A percentile compares a stretch with the other conserved stretches of the same genome.
Evolutionary conservation across 2,888 invertebrate species (phyloP).

Genomic region (Seira musarum): DNA sequence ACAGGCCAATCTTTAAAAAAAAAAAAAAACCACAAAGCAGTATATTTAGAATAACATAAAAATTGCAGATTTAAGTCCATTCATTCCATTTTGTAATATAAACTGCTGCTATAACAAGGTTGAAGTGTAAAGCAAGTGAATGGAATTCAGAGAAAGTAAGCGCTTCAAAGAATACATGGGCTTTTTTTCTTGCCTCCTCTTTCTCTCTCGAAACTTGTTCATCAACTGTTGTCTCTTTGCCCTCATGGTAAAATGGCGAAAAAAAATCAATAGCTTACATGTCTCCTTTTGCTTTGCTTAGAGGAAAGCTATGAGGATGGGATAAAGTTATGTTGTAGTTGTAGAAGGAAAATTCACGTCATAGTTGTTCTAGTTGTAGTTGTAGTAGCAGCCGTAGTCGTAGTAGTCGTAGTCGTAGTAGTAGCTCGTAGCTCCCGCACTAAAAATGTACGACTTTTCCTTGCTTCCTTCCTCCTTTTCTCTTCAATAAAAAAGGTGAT

Average conservation of each 20-base stretch:
- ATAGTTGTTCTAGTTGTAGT: constrained; percentile 15
- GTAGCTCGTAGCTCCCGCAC: no score
- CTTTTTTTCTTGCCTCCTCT: background rate
- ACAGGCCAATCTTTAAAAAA: no score
- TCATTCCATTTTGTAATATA: no score
- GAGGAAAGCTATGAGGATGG: constrained; percentile 21
- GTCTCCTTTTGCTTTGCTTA: constrained; percentile 51
- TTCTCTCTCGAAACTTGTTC: constrained; percentile 49
- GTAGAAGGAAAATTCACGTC: constrained; percentile 4
- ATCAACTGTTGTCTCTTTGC: constrained; percentile 63
- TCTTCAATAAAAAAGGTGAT: no score
- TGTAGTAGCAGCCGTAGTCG: constrained; percentile 23
- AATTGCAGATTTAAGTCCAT: no score
- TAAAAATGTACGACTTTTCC: no score
- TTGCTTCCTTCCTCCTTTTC: no score
- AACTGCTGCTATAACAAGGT: no score
- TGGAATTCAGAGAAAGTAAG: no score
- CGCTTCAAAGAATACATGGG: constrained; percentile 5
- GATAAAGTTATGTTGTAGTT: background rate
- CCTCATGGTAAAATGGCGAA: constrained; percentile 58
- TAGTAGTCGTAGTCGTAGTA: constrained; percentile 15
- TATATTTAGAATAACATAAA: no score
- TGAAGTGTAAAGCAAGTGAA: no score
- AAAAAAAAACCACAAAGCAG: no score
- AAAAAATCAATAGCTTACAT: constrained; percentile 58